Evolutionary conservation across 2,113 vertebrate genomes (phyloP), one percentile per base, ranked within the genome.

Genomic region (Poeciliopsis turrubarensis): DNA sequence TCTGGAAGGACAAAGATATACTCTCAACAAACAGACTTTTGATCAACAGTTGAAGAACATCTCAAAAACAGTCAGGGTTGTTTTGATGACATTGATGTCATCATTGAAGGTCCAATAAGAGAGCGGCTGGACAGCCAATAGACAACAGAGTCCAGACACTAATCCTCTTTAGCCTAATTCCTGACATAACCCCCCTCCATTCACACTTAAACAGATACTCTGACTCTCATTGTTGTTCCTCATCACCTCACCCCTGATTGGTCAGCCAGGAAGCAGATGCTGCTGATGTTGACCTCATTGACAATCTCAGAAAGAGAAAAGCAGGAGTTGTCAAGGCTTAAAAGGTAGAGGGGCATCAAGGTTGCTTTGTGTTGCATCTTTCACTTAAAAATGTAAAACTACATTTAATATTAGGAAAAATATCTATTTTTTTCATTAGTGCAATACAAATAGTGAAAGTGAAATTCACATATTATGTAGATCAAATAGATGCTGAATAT

Each of bases 161-260:
- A 93, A 94, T 94, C 93, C 87, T 81, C 62, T 44, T 13, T 32
- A 83, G 84, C 77, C 82, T 89, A 89, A 92, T 83, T 93, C 89
- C 82, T 82, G 75, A 67, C 81, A 68, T 79, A 79, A 62, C 70
- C 61, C 44, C 72, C 82, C 79, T 51, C 65, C 63, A 34, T 39
- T 31, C 12, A n/a, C 69, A 47, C 25, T 75, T 47, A 74, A 41
- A 22, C 47, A 66, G 67, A 79, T 44, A 69, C 72, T 63, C 78
- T 69, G 51, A 39, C 77, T 82, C 70, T 62, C 79, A 65, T 75
- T 87, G 81, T 80, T 83, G 66, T 80, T 65, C 75, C 82, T 87
- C 79, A 68, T 79, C 66, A 4, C 1, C 82, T 83, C 2, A 0
- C 2, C 72, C 64, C 4, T 2, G 84, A 92, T 89, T 90, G 87